Evolutionary conservation across 2,888 invertebrate genomes (phyloP), one percentile per base, ranked within the genome.

Genomic region (Spatulosminthurus flaviceps): DNA sequence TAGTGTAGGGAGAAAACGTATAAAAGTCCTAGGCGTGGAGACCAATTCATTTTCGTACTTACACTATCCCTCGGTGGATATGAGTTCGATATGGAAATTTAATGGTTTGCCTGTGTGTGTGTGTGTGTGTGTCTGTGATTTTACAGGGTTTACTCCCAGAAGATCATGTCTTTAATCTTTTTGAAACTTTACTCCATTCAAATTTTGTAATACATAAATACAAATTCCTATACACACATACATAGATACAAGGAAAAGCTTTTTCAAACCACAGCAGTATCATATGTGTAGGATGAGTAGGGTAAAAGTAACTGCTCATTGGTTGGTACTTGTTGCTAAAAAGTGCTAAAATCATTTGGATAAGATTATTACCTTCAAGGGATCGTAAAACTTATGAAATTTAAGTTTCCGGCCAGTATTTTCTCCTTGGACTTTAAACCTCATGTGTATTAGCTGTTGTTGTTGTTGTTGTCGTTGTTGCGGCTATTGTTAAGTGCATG

Each of bases 11-110:
- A 2, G n/a, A 19, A 51, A 19, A 51, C 51, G 16, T 51, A 13
- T 51, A 51, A 51, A n/a, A 19, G n/a, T 51, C n/a, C 51, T 51
- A 51, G 51, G 51, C 51, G 51, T 51, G 51, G 51, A 51, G 51
- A 51, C 51, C 51, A 51, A 51, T 51, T 51, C 51, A 51, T 51
- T 51, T 51, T 51, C 51, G n/a, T 51, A 51, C 51, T 34, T 51
- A n/a, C n/a, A n/a, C n/a, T 51, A 51, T 51, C 51, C 51, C 51
- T 13, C 16, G 51, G 51, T 19, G 51, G 51, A 51, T 51, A 51
- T 51, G 51, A 19, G 51, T 51, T 51, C 51, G 16, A 51, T 51
- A 51, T 51, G 51, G 51, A 51, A 51, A 51, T 51, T 51, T 51
- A 19, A 51, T 13, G 16, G 51, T 51, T 51, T 51, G 16, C 16